phyloP scores from a whole-genome alignment of 2,113 vertebrate species.

The Gallinago media region DNA sequence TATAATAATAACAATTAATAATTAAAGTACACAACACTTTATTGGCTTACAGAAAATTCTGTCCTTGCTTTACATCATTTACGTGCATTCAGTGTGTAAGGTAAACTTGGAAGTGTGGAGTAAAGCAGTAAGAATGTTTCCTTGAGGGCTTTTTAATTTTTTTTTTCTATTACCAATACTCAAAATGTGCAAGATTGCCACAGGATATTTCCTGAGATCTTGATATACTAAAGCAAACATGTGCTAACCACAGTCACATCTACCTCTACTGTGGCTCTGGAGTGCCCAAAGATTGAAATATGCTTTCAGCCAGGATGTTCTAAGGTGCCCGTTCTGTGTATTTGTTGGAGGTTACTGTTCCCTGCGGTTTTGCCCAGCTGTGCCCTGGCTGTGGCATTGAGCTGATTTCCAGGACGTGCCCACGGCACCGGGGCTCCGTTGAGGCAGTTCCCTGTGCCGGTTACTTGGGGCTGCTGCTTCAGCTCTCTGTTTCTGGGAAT shows the following conservation, averaged over 20 bases:
- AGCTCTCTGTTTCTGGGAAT: neutral
- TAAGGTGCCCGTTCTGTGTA: rapidly evolving
- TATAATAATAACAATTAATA: neutral
- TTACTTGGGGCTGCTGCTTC: neutral
- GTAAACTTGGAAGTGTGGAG: neutral
- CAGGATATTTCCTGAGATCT: neutral
- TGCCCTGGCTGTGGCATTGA: rapidly evolving
- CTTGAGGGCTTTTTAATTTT: neutral
- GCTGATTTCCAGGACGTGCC: neutral
- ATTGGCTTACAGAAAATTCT: neutral
- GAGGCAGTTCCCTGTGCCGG: neutral
- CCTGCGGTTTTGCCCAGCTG: neutral
- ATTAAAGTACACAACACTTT: neutral
- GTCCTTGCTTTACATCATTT: neutral
- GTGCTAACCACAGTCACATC: neutral
- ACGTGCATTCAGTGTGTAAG: rapidly evolving
- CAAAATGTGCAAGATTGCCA: neutral
- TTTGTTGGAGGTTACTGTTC: neutral
- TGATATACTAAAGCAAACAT: neutral
- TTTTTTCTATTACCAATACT: neutral
- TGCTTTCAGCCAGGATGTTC: neutral
- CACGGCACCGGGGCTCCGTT: rapidly evolving
- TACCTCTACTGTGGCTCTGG: neutral
- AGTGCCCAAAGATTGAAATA: neutral
- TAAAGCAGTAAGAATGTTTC: neutral